These are phyloP conservation scores for Callipepla californica DNA, from an alignment of 2,113 vertebrate species.

Conservation along the genomic window DNA sequence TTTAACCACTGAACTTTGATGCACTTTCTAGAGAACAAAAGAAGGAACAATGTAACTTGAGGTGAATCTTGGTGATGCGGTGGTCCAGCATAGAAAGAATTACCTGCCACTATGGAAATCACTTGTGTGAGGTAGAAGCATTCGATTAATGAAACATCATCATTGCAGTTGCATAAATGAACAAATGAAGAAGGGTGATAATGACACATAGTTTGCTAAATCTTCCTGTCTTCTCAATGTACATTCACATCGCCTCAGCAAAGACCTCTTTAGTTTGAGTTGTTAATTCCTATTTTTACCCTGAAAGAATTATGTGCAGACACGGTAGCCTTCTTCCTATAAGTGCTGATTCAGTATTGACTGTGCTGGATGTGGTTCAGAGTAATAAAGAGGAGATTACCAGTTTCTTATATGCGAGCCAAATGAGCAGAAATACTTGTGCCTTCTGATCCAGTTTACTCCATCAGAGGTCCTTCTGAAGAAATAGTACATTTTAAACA, in stretches of 20 bases:
- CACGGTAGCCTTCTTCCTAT: background rate
- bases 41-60: background rate
- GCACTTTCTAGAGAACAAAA: background rate
- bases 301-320: background rate
- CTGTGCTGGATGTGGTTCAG: background rate
- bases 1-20: background rate
- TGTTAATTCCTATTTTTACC: background rate
- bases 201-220: background rate
- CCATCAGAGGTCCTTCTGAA: conserved; percentile 1
- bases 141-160: conserved; percentile 11
- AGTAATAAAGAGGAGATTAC: conserved; percentile 13
- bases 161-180: background rate
- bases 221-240: background rate
- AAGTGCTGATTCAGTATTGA: background rate
- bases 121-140: conserved; percentile 5
- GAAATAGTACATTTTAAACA: conserved; percentile 3
- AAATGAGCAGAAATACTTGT: background rate
- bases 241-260: background rate
- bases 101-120: background rate
- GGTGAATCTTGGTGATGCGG: background rate
- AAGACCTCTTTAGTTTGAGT: background rate
- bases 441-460: background rate
- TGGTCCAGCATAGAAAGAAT: background rate
- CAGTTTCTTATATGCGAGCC: background rate
- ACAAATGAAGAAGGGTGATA: background rate